These are phyloP conservation scores for Lophius piscatorius DNA, from an alignment of 2,113 vertebrate genomes.

Conservation along the genomic window DNA sequence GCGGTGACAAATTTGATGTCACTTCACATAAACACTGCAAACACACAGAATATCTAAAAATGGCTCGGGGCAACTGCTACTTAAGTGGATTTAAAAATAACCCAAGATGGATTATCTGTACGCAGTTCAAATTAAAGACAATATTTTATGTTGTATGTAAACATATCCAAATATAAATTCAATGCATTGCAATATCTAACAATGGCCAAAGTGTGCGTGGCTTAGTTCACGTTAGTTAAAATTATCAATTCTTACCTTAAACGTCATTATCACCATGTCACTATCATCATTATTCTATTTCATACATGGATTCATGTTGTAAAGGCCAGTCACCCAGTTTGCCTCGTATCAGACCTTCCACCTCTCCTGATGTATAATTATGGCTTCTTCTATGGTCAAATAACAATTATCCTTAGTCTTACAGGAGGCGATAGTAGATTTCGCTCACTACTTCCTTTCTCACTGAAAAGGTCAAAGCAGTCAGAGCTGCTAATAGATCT, in stretches of 20 bases:
- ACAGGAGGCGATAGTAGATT: constrained; percentile 12
- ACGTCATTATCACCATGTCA: too few species aligned
- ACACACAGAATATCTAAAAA: constrained; percentile 28
- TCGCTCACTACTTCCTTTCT: constrained; percentile 27
- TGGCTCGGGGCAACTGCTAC: constrained; percentile 28
- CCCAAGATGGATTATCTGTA: background rate
- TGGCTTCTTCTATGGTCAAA: constrained; percentile 16
- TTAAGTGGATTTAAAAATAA: constrained; percentile 32
- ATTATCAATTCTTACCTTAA: too few species aligned
- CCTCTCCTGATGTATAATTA: too few species aligned
- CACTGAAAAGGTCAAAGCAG: constrained; percentile 51
- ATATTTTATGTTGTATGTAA: too few species aligned
- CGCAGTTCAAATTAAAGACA: background rate
- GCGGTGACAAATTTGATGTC: constrained; percentile 41
- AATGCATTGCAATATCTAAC: too few species aligned
- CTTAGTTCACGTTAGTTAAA: too few species aligned
- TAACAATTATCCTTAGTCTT: constrained; percentile 32
- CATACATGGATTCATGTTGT: too few species aligned
- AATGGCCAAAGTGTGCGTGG: too few species aligned
- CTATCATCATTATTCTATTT: too few species aligned
- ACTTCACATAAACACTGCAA: constrained; percentile 21
- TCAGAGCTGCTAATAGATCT: constrained; percentile 49
- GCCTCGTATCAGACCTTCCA: background rate
- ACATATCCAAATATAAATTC: too few species aligned
- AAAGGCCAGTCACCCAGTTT: background rate